Evolutionary conservation across 2,888 invertebrate genomes (phyloP), one percentile per base, ranked within the genome.

Genomic region (Drosophila emarginata): DNA sequence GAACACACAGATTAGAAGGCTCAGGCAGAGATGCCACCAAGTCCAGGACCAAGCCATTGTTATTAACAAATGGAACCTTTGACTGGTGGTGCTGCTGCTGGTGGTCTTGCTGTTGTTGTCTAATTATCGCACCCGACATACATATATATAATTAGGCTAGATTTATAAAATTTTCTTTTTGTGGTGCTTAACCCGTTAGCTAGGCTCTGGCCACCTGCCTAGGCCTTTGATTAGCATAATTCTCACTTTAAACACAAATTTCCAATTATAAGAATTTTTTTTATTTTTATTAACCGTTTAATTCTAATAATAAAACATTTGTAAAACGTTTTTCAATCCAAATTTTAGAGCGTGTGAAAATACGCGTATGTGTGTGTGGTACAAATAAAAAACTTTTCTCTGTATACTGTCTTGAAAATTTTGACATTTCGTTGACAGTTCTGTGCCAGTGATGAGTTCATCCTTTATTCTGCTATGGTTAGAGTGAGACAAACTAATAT

Each of bases 1-100:
- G 80, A 91, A 72, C 74, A 91, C 89, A 75, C 86, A 84, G 28
- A 89, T 69, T 45, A 45, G 11, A 50, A 88, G 68, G 62, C 81
- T 77, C 65, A 83, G 63, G 61, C 78, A 76, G 63, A 89, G 77
- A 63, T 83, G 73, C 69, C 80, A 70, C 76, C 84, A 76, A 72
- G 78, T 75, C 79, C 50, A 66, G 37, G 71, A 73, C 77, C 80
- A 75, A 62, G 79, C 71, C 88, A 87, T 82, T 62, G 58, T 75
- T 71, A 37, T 40, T 39, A 45, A 45, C 37, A 12, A 11, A 23
- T 37, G 28, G 26, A 39, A 23, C 39, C 7, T 23, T 62, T 66
- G 61, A 68, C 71, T 66, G 77, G 11, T 32, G 32, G 9, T 32
- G 6, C 4, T 26, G 26, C 64, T 71, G 52, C 58, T 58, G 40